Evolutionary conservation across 1,140 invertebrate genomes (phyloP).

Genomic region (Oncopodura yosiiana): DNA sequence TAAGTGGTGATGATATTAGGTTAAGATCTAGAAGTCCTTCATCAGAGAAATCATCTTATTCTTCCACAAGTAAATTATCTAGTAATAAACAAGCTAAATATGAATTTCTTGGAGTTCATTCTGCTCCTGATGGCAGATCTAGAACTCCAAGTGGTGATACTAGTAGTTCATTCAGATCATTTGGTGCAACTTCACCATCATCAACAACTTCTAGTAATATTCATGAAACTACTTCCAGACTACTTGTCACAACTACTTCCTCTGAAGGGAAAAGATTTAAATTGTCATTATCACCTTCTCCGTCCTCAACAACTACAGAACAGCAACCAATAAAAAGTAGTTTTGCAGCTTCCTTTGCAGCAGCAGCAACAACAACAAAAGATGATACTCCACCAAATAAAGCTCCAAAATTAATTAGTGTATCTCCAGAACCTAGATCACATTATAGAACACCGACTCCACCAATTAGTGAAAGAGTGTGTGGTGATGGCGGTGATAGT

Average conservation of each 20-base stretch:
- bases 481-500: neutral
- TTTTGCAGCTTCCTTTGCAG: no score
- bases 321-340: no score
- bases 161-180: constrained; percentile 1
- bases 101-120: constrained; percentile 24
- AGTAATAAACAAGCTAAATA: constrained; percentile 9
- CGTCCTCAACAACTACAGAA: no score
- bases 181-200: neutral
- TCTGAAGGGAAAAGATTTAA: constrained; percentile 15
- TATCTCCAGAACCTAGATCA: no score
- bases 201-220: neutral
- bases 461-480: neutral
- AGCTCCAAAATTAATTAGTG: no score
- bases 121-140: neutral
- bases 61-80: constrained; percentile 6
- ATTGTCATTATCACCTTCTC: constrained; percentile 10
- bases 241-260: constrained; percentile 19
- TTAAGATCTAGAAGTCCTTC: constrained; percentile 2
- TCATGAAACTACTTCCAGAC: neutral
- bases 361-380: no score
- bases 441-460: no score
- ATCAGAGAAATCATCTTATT: constrained; percentile 1
- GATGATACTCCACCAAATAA: no score
- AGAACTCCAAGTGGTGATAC: constrained; percentile 18
- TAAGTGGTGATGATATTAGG: constrained; percentile 6